These are phyloP conservation scores for Opisthocomus hoazin DNA, from an alignment of 2,113 vertebrate species.

Conservation along the genomic window DNA sequence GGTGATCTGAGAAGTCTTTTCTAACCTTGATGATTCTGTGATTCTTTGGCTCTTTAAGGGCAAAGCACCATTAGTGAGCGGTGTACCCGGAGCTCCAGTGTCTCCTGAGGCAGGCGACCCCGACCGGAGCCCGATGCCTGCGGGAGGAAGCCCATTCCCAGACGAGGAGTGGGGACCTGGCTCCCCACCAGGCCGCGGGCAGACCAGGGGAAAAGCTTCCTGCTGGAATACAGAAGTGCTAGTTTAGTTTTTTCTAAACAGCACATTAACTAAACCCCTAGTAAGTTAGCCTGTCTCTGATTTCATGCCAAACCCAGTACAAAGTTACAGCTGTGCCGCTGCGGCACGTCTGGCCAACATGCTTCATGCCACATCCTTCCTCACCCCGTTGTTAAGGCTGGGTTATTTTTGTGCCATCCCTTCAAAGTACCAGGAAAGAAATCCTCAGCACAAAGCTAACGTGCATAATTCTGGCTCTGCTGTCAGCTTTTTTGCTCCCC, in stretches of 20 bases:
- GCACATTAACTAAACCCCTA: neutral
- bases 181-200: neutral
- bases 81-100: fast-evolving
- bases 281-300: neutral
- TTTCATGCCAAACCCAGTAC: neutral
- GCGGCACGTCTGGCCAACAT: fast-evolving
- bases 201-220: neutral
- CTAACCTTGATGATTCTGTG: too few relatives aligned
- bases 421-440: neutral
- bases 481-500: fast-evolving
- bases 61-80: fast-evolving
- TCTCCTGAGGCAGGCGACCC: neutral
- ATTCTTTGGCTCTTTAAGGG: neutral
- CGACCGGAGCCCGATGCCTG: fast-evolving
- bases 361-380: neutral
- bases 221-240: neutral
- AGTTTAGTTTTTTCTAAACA: neutral
- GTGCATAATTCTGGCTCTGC: neutral
- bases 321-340: neutral
- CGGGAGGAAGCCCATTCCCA: neutral
- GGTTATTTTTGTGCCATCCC: neutral
- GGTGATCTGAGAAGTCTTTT: too few relatives aligned
- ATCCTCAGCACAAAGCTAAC: neutral
- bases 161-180: neutral
- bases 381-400: neutral